Percentiles rank a stretch among this genome's conserved stretches.
Conservation (phyloP, 2,797 vertebrate genomes). For the Parambassis ranga region DNA sequence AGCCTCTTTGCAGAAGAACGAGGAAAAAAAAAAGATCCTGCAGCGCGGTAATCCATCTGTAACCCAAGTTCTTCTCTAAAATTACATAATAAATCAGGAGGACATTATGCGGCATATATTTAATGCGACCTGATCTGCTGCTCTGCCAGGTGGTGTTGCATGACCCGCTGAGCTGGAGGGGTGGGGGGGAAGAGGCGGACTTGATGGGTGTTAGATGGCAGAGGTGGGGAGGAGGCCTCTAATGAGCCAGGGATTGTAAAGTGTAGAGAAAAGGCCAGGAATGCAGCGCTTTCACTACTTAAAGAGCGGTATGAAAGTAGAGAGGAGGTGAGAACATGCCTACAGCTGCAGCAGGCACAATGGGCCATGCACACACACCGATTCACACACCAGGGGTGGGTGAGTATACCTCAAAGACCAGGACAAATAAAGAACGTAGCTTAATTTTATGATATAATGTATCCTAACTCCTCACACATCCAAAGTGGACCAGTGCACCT, state of each 20-base stretch:
- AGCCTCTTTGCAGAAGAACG: conserved; percentile 37
- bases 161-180: conserved; percentile 46
- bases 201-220: conserved; percentile 56
- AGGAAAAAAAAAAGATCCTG: conserved; percentile 17
- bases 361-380: conserved; percentile 6
- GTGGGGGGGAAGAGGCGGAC: conserved; percentile 27
- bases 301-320: conserved; percentile 50
- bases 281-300: conserved; percentile 57
- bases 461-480: not conserved
- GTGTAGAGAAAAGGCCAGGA: conserved; percentile 60
- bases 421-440: not conserved
- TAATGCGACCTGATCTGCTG: conserved; percentile 62
- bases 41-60: conserved; percentile 53
- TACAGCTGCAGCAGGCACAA: conserved; percentile 60
- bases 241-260: conserved; percentile 58
- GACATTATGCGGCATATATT: conserved; percentile 57
- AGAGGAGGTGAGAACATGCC: conserved; percentile 62
- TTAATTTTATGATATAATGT: not conserved
- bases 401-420: conserved; percentile 41
- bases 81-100: conserved; percentile 57
- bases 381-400: not conserved
- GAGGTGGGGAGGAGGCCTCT: conserved; percentile 42
- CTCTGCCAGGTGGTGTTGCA: conserved; percentile 43
- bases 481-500: not conserved
- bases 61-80: conserved; percentile 63